Conservation (phyloP, 2,113 vertebrate genomes). For the Chitala chitala region DNA sequence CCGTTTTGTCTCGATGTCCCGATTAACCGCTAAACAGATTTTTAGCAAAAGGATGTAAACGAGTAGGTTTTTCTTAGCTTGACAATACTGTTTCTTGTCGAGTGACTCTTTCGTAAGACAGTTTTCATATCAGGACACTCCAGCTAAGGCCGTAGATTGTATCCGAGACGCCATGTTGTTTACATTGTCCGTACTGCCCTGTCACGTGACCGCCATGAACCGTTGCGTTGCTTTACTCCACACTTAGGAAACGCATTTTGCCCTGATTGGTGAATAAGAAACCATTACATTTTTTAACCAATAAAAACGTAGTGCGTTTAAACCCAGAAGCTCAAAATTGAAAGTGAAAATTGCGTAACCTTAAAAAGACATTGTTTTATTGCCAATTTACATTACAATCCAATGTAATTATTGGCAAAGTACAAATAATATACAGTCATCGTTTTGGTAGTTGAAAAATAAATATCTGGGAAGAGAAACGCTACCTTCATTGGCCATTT, state of each 20-base stretch:
- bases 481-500: too few species aligned
- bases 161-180: slow-evolving; percentile 63
- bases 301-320: neutral
- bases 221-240: neutral
- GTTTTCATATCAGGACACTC: slow-evolving; percentile 14
- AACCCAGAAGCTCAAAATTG: neutral
- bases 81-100: neutral
- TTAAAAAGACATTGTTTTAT: neutral
- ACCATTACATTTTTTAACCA: neutral
- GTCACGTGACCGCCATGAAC: slow-evolving; percentile 47
- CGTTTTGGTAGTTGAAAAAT: too few species aligned
- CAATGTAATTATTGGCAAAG: too few species aligned
- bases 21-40: neutral
- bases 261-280: neutral
- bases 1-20: neutral
- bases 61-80: neutral
- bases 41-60: neutral
- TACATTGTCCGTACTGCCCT: slow-evolving; percentile 49
- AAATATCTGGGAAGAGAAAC: too few species aligned
- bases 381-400: too few species aligned
- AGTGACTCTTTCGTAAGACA: neutral
- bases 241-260: neutral
- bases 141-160: slow-evolving; percentile 23
- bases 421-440: too few species aligned
- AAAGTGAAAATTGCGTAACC: neutral